phyloP scores from a whole-genome alignment of 2,113 vertebrate genomes.

The Amia ocellicauda region DNA sequence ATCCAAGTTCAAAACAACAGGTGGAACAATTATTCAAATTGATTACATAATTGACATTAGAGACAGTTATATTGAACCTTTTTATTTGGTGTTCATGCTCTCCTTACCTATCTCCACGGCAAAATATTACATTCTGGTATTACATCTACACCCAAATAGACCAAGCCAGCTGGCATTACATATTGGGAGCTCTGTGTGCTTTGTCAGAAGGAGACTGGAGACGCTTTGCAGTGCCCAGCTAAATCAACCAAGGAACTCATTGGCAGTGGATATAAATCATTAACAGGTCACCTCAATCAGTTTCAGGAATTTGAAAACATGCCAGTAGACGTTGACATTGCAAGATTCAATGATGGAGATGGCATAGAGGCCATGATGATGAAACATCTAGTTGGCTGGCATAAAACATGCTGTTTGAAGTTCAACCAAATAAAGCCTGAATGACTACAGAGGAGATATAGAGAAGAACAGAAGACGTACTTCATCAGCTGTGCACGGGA shows the following conservation, averaged over 20 bases:
- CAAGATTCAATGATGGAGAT: not conserved
- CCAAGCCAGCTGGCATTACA: not conserved
- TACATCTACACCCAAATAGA: not conserved
- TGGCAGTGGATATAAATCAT: not conserved
- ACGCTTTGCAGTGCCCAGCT: conserved; percentile 4
- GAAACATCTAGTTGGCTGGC: not conserved
- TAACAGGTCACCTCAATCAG: not conserved
- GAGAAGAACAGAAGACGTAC: not conserved
- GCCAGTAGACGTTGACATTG: conserved; percentile 1
- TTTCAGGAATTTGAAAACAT: not conserved
- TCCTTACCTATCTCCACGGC: too few species aligned
- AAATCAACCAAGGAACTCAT: conserved; percentile 5
- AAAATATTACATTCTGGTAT: not conserved
- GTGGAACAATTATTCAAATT: too few species aligned
- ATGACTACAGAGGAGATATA: conserved; percentile 8
- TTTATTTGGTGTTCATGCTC: too few species aligned
- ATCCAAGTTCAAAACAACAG: too few species aligned
- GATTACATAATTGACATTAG: too few species aligned
- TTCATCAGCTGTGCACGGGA: not conserved
- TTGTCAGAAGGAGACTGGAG: conserved; percentile 4
- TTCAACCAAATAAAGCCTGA: conserved; percentile 5
- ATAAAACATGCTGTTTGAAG: conserved; percentile 5
- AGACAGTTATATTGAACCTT: too few species aligned
- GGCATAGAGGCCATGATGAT: not conserved
- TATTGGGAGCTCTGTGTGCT: conserved; percentile 4